These are phyloP conservation scores for Drosophila rellima DNA, from an alignment of 2,888 invertebrate species.

Conservation along the genomic window DNA sequence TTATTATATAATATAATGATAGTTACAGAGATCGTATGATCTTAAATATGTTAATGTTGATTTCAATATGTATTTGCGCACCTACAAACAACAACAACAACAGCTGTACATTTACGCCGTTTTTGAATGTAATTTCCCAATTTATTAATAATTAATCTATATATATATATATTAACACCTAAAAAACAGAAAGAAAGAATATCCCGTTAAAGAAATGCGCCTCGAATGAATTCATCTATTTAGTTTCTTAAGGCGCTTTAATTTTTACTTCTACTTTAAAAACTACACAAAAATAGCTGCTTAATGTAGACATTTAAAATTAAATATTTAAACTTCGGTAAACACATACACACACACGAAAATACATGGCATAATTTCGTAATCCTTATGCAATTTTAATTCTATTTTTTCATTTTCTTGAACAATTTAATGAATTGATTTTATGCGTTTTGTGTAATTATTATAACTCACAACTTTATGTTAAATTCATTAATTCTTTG, in stretches of 20 bases:
- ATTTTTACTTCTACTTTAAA: conserved; percentile 56
- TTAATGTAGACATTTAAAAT: conserved; percentile 53
- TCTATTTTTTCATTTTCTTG: conserved; percentile 43
- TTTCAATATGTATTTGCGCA: conserved; percentile 42
- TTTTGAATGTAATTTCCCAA: conserved; percentile 24
- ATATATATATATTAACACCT: conserved; percentile 13
- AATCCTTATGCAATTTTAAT: conserved; percentile 45
- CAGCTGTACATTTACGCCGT: conserved; percentile 44
- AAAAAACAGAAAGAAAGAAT: conserved; percentile 4
- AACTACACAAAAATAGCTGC: conserved; percentile 41
- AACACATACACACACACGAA: conserved; percentile 26
- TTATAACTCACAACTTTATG: conserved; percentile 36
- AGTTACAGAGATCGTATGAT: conserved; percentile 42
- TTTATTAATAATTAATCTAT: conserved; percentile 32
- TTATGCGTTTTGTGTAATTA: conserved; percentile 29
- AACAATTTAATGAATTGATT: conserved; percentile 30
- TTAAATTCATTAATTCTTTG: conserved; percentile 45
- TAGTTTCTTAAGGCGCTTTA: conserved; percentile 65
- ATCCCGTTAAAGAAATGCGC: conserved; percentile 37
- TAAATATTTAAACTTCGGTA: conserved; percentile 29
- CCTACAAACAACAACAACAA: conserved; percentile 32
- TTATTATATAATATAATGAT: conserved; percentile 31
- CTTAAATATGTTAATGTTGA: conserved; percentile 37
- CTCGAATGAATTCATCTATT: conserved; percentile 58
- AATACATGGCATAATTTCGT: conserved; percentile 23